A percentile compares a stretch with the other conserved stretches of the same genome.
Conservation (phyloP, 2,113 vertebrate genomes). For the Petroica traversi region DNA sequence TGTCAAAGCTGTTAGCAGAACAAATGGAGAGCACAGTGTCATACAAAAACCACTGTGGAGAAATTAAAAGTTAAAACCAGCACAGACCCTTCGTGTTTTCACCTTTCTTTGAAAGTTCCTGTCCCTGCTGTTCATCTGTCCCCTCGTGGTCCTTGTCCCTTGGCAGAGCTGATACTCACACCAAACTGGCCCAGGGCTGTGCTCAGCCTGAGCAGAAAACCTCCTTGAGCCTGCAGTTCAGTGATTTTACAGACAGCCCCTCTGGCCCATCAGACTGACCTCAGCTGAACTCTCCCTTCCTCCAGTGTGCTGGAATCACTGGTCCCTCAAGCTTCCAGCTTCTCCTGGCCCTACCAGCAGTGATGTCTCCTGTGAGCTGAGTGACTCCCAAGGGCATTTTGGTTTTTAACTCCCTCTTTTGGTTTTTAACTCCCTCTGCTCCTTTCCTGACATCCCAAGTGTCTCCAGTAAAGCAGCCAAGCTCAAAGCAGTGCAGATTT, state of each 20-base stretch:
- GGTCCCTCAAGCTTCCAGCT: neutral
- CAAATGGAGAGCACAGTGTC: neutral
- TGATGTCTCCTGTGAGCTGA: neutral
- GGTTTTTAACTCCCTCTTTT: neutral
- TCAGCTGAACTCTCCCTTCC: neutral
- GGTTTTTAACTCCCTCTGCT: too few species aligned
- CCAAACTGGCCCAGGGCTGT: neutral
- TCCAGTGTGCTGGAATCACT: rapidly evolving
- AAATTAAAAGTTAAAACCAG: neutral
- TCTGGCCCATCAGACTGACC: neutral
- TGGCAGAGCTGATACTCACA: neutral
- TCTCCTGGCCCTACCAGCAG: neutral
- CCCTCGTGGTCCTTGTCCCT: neutral
- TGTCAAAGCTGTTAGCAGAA: neutral
- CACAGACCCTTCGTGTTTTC: neutral
- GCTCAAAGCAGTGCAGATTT: neutral
- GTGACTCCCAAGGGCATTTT: neutral
- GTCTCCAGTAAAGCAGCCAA: neutral
- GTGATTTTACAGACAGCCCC: neutral
- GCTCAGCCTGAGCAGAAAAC: neutral
- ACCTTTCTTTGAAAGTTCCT: neutral
- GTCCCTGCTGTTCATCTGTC: neutral
- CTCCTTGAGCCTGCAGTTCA: neutral
- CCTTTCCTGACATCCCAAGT: neutral
- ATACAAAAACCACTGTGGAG: neutral